phyloP scores from a whole-genome alignment of 2,888 invertebrate genomes.

The Strigamia transsilvanica region DNA sequence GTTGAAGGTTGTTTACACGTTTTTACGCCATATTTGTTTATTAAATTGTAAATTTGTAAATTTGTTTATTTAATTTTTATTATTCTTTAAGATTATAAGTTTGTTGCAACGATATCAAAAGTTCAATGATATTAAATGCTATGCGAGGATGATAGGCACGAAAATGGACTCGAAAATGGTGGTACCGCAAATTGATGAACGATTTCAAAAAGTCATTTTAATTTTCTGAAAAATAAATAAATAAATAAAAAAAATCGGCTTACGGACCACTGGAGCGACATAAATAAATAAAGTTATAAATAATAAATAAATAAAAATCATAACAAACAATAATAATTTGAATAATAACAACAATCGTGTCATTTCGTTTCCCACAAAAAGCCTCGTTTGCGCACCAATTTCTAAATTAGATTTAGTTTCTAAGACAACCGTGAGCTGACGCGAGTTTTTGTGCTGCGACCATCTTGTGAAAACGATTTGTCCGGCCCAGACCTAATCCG shows the following conservation, averaged over 20 bases:
- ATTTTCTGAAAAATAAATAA: neutral
- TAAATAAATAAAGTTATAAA: too few species aligned
- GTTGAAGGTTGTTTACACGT: neutral
- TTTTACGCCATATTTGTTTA: neutral
- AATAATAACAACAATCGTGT: too few species aligned
- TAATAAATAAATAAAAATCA: too few species aligned
- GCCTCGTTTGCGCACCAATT: too few species aligned
- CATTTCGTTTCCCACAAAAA: too few species aligned
- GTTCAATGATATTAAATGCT: neutral
- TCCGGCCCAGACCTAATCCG: too few species aligned
- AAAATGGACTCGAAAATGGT: slow-evolving; percentile 22
- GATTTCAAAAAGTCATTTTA: slow-evolving; percentile 44
- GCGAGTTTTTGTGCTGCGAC: slow-evolving; percentile 9
- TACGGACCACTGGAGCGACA: too few species aligned
- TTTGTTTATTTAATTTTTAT: neutral
- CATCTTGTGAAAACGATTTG: slow-evolving; percentile 5
- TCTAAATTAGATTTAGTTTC: neutral
- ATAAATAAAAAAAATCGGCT: too few species aligned
- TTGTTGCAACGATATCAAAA: neutral
- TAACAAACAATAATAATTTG: too few species aligned
- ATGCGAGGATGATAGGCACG: neutral
- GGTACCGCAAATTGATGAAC: slow-evolving; percentile 11
- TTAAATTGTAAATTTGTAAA: slow-evolving; percentile 3
- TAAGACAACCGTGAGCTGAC: neutral
- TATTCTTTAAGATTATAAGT: neutral